Conservation (phyloP, 1,140 invertebrate genomes). For the Bombus pyrosoma region DNA sequence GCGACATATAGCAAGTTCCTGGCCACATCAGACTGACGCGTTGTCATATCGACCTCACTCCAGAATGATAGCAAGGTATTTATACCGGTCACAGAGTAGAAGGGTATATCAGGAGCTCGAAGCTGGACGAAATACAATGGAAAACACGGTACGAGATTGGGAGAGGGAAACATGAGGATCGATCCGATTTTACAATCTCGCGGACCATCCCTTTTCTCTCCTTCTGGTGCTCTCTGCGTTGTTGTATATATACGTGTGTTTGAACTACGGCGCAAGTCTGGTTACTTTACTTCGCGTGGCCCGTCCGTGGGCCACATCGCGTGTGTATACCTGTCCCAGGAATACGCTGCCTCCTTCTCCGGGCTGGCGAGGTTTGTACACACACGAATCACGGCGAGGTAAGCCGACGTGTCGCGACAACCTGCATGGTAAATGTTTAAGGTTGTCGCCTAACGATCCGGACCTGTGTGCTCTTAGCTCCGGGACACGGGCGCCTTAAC, state of each 20-base stretch:
- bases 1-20: constrained; percentile 52
- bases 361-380: constrained; percentile 18
- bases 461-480: constrained; percentile 47
- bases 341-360: constrained; percentile 39
- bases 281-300: neutral
- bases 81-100: constrained; percentile 54
- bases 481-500: neutral
- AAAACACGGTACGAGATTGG: constrained; percentile 32
- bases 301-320: neutral
- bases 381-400: constrained; percentile 39
- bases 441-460: constrained; percentile 43
- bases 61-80: constrained; percentile 66
- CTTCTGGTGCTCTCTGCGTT: neutral
- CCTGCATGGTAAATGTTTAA: constrained; percentile 55
- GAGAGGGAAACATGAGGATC: constrained; percentile 62
- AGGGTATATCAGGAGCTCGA: constrained; percentile 11
- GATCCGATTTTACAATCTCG: constrained; percentile 79
- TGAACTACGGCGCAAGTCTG: constrained; percentile 63
- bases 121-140: neutral
- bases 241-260: constrained; percentile 63
- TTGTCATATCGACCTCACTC: constrained; percentile 65
- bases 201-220: neutral
- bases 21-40: constrained; percentile 66
- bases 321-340: neutral
- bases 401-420: constrained; percentile 44